Base-by-base conservation (phyloP, 2,113 vertebrate species). In the Crotalus horridus region DNA sequence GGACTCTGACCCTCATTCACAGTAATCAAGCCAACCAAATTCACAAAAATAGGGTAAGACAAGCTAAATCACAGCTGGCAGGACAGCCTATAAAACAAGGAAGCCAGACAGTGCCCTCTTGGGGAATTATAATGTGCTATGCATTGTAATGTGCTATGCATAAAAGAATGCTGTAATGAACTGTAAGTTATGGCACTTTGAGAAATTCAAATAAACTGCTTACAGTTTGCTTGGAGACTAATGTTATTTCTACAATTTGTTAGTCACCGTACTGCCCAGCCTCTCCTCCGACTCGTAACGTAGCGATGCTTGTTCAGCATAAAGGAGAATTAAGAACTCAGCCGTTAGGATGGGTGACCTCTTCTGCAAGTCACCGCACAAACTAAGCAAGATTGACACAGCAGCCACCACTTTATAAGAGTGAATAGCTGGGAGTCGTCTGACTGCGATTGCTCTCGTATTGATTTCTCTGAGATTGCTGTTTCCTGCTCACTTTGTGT, bases 181-280 rank as follows among this genome's bases (percentile, higher is more conserved):
- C 53, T 21, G 53, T 51, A 56, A 59, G 55, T 85, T 58, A 85
- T 53, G 55, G 87, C 29, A 26, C 29, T 53, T 92, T 87, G 53
- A 51, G 33, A 89, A 90, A 81, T 58, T 24, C 81, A 86, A 54
- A 93, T 86, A 86, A 86, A 86, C 58, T 54, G 85, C 58, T 87
- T 88, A 26, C n/a, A 39, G 10, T 59, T 85, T 93, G 92, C 88
- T 93, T 86, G 51, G 29, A 61, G 87, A 92, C 69, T 6, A 39
- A 59, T 59, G 55, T 15, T 21, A 43, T 81, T 39, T 81, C 33
- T 21, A 43, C 7, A 17, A 9, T 81, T 39, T 20, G 33, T 81
- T 39, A 43, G 33, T 81, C 69, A 74, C n/a, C 15, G 13, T 74
- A 3, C 2, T 39, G 64, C n/a, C n/a, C 5, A 15, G 64, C 64